Conservation (phyloP, 2,113 vertebrate species). For the Perccottus glenii region DNA sequence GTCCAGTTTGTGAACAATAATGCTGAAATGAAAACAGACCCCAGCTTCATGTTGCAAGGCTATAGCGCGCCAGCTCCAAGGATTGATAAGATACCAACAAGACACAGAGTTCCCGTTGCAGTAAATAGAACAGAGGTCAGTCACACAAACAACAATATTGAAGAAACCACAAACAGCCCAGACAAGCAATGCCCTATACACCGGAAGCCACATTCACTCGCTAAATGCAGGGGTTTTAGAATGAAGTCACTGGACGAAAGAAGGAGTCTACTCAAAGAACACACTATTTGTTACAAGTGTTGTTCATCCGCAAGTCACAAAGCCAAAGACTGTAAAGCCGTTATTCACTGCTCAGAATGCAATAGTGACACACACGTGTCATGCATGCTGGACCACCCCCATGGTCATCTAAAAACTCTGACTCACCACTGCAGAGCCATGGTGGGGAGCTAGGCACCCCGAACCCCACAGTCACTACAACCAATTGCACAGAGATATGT, state of each 20-base stretch:
- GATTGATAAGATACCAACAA: not conserved
- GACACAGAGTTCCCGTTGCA: not conserved
- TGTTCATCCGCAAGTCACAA: not conserved
- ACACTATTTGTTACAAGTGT: constrained; percentile 10
- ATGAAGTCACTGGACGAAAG: constrained; percentile 6
- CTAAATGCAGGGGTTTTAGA: constrained; percentile 7
- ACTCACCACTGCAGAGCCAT: not conserved
- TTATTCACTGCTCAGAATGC: constrained; percentile 14
- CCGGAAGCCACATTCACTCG: not conserved
- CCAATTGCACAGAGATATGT: constrained; percentile 14
- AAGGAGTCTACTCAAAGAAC: constrained; percentile 10
- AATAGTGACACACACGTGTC: constrained; percentile 2
- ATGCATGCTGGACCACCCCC: constrained; percentile 12
- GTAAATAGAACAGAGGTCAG: constrained; percentile 7
- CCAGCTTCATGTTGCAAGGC: not conserved
- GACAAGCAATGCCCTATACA: not conserved
- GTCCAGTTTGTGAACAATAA: not conserved
- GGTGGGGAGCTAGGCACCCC: not conserved
- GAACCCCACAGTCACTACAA: not conserved
- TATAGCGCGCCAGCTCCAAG: not conserved
- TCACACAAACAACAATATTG: not conserved
- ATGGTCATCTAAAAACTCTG: not conserved
- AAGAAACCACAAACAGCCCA: not conserved
- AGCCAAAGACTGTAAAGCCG: constrained; percentile 6
- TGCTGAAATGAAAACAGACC: constrained; percentile 8